Evolutionary conservation across 2,113 vertebrate species (phyloP).

Genomic region (Hiodon alosoides): DNA sequence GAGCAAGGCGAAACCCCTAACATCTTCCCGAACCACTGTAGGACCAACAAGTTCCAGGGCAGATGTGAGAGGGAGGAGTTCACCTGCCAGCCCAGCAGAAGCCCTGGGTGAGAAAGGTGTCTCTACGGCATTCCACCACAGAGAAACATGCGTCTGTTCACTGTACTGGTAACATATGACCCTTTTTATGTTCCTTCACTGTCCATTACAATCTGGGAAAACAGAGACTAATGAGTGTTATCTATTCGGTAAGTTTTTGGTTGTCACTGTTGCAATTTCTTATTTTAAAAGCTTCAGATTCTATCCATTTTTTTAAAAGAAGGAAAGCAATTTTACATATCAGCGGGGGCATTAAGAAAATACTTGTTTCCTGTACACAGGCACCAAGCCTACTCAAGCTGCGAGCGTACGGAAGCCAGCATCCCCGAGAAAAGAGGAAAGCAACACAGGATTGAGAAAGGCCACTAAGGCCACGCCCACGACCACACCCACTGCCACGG

Average conservation of each 20-base stretch:
- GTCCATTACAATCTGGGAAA: too few relatives aligned
- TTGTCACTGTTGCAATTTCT: background rate
- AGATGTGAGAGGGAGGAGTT: constrained; percentile 66
- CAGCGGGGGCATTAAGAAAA: background rate
- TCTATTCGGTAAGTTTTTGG: too few relatives aligned
- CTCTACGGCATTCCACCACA: background rate
- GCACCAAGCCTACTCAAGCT: constrained; percentile 58
- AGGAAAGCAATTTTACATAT: too few relatives aligned
- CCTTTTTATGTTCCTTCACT: too few relatives aligned
- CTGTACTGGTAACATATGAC: too few relatives aligned
- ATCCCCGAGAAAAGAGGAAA: constrained; percentile 76
- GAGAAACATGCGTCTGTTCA: too few relatives aligned
- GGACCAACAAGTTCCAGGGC: constrained; percentile 43
- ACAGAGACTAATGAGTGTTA: too few relatives aligned
- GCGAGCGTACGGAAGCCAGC: constrained; percentile 63
- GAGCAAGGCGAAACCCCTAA: constrained; percentile 56
- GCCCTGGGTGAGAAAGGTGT: constrained; percentile 65
- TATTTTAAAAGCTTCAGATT: background rate
- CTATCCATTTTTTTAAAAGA: too few relatives aligned
- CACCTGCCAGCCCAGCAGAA: constrained; percentile 55
- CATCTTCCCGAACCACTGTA: constrained; percentile 62
- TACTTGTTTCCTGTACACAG: constrained; percentile 55
- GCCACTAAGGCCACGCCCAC: constrained; percentile 41
- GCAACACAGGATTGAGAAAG: constrained; percentile 58
- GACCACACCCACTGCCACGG: constrained; percentile 38